These are phyloP conservation scores for Gulo gulo DNA, from an alignment of 2,113 vertebrate genomes.

Conservation along the genomic window DNA sequence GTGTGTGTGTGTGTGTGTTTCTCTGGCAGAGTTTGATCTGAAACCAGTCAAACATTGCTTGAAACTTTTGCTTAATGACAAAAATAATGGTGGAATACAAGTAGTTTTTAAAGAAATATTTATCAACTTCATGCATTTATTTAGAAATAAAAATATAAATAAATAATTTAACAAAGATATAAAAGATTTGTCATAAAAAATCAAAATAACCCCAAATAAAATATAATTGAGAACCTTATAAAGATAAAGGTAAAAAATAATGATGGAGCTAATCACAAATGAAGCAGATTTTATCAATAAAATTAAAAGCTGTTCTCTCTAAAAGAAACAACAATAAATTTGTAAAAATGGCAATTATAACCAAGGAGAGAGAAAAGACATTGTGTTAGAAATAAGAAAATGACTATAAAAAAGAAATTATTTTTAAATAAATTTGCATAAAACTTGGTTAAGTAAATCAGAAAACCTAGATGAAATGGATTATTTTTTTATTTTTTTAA, in stretches of 20 bases:
- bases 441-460: neutral
- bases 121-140: neutral
- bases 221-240: neutral
- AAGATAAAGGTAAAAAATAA: neutral
- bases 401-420: neutral
- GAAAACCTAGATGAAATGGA: neutral
- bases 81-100: neutral
- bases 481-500: neutral
- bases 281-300: neutral
- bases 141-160: neutral
- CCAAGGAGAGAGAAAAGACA: neutral
- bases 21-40: neutral
- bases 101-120: neutral
- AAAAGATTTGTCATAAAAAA: neutral
- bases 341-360: neutral
- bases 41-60: neutral
- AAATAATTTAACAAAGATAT: neutral
- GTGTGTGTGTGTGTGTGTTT: neutral
- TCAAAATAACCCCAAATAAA: neutral
- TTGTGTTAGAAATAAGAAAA: constrained; percentile 19
- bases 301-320: neutral
- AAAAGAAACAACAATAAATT: neutral
- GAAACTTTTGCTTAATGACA: neutral
- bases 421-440: neutral
- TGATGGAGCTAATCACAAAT: neutral